Conservation (phyloP, 1,140 invertebrate genomes). For the Micrasema minimum region DNA sequence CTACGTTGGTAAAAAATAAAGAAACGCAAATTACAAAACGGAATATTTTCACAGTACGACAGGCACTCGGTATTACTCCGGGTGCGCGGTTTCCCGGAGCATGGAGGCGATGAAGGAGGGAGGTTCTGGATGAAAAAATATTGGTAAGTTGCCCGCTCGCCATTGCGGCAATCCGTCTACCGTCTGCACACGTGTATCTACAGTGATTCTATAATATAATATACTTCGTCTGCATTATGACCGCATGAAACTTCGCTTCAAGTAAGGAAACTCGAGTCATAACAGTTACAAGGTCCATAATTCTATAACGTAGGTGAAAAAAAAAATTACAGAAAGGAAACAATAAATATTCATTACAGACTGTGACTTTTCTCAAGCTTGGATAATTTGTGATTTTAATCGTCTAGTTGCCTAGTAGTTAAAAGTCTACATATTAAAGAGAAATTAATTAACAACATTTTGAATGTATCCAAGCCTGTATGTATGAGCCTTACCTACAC, state of each 20-base stretch:
- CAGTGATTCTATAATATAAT: not conserved
- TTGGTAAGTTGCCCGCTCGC: constrained; percentile 25
- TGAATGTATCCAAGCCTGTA: too few relatives aligned
- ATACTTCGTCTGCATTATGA: not conserved
- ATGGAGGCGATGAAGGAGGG: not conserved
- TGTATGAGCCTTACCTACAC: too few relatives aligned
- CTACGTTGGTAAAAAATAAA: too few relatives aligned
- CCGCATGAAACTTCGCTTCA: not conserved
- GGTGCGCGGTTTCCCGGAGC: not conserved
- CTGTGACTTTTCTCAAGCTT: too few relatives aligned
- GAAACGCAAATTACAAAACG: too few relatives aligned
- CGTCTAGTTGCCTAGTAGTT: too few relatives aligned
- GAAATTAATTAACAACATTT: too few relatives aligned
- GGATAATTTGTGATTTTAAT: too few relatives aligned
- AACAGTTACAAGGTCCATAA: not conserved
- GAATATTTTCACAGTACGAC: not conserved
- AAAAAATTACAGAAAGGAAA: not conserved
- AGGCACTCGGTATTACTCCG: not conserved
- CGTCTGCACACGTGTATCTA: too few relatives aligned
- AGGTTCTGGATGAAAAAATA: not conserved
- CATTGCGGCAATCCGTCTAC: constrained; percentile 4
- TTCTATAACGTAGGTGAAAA: not conserved
- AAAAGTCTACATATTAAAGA: too few relatives aligned
- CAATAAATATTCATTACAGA: not conserved
- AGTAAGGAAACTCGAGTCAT: not conserved